Evolutionary conservation across 1,140 invertebrate genomes (phyloP), one percentile per base, ranked within the genome.

Genomic region (Eriosoma lanigerum): DNA sequence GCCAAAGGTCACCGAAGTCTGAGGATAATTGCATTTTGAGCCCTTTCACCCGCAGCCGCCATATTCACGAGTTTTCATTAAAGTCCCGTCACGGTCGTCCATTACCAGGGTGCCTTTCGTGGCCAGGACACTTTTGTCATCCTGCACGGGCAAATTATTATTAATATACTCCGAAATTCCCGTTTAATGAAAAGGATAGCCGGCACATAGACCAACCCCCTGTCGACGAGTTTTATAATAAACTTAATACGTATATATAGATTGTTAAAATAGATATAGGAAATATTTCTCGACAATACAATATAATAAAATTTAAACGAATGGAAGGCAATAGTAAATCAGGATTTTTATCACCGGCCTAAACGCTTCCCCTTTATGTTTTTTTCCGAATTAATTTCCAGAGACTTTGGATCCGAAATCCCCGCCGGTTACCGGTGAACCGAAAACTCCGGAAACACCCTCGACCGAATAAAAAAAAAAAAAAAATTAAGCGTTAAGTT

Each of bases 101-200:
- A 46, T 60, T 60, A 78, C 10, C 10, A 24, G 17, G 52, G 21
- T 62, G 24, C 75, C 19, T n/a, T 62, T 78, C 75, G 75, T 78
- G 75, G 56, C 44, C 75, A 24, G 32, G 75, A 78, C 75, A 78
- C 75, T 78, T 78, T 52, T 72, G 19, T 56, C 75, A 29, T 56
- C 75, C 75, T 38, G 32, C 8, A 17, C 21, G 56, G 56, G 56
- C 75, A 78, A 78, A 78, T 62, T 78, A 78, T 78, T 78, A 78
- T 78, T 78, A 78, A 78, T 78, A 78, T 48, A 78, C 75, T 78
- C 21, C 38, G 56, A 78, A 78, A 78, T 78, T 78, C 75, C 38
- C 75, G 38, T 78, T 78, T 78, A 78, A 58, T 78, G 75, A 78
- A 78, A 78, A 78, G 38, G 56, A 62, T 48, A 78, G 75, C 13